A percentile compares a stretch with the other conserved stretches of the same genome.
Conservation (phyloP, 2,888 invertebrate genomes). For the Drosophila mayaguana region DNA sequence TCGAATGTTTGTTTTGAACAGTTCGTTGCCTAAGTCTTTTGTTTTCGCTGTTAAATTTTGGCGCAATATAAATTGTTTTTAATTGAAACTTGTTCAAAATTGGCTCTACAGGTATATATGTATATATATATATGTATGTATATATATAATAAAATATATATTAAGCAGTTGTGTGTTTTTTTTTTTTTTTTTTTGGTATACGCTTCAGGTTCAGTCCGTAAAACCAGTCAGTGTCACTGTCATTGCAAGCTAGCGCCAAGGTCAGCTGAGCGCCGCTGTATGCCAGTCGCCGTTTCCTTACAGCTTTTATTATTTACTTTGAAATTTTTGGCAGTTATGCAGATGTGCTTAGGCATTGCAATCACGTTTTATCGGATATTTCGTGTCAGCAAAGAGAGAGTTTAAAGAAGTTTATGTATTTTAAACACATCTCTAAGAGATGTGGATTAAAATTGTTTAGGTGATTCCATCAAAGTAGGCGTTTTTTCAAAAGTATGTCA, state of each 20-base stretch:
- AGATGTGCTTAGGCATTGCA: slow-evolving; percentile 21
- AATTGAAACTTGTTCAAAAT: slow-evolving; percentile 7
- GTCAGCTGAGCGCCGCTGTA: slow-evolving; percentile 49
- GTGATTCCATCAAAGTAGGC: background rate
- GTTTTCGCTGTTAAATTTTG: slow-evolving; percentile 15
- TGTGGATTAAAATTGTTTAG: background rate
- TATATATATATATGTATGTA: background rate
- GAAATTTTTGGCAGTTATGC: slow-evolving; percentile 14
- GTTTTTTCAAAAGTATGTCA: slow-evolving; percentile 1
- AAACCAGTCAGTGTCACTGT: slow-evolving; percentile 73
- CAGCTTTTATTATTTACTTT: slow-evolving; percentile 26
- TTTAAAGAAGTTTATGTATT: slow-evolving; percentile 8
- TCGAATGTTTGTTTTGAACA: background rate
- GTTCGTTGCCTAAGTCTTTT: slow-evolving; percentile 55
- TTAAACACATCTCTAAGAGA: slow-evolving; percentile 1
- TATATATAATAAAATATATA: slow-evolving; percentile 6
- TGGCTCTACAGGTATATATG: background rate
- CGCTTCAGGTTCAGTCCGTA: slow-evolving; percentile 54
- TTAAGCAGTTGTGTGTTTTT: slow-evolving; percentile 1
- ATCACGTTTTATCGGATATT: slow-evolving; percentile 36
- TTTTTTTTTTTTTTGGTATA: slow-evolving; percentile 51
- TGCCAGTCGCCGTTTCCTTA: slow-evolving; percentile 37
- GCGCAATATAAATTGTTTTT: background rate
- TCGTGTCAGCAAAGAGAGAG: slow-evolving; percentile 29
- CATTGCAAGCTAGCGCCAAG: slow-evolving; percentile 64